These are phyloP conservation scores for Macrochelys suwanniensis DNA, from an alignment of 2,797 vertebrate genomes.

Conservation along the genomic window DNA sequence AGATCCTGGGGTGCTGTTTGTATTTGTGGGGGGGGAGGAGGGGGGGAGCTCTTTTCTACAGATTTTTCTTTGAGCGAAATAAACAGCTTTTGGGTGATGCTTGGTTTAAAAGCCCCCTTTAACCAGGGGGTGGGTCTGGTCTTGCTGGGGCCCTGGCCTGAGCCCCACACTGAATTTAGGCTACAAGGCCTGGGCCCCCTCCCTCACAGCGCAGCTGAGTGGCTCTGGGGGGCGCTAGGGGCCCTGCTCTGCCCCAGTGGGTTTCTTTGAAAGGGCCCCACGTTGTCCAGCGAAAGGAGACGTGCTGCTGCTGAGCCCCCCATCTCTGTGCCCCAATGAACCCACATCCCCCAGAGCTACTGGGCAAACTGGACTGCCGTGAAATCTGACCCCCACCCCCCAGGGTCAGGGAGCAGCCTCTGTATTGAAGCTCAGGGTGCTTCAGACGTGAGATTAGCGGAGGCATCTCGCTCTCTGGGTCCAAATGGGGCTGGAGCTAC, in stretches of 20 bases:
- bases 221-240: not conserved
- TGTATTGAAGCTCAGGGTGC: no score
- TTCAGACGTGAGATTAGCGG: no score
- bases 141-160: rapidly evolving
- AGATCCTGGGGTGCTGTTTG: not conserved
- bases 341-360: not conserved
- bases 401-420: no score
- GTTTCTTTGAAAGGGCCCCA: not conserved
- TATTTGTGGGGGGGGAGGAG: not conserved
- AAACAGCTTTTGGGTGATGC: not conserved
- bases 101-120: not conserved
- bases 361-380: no score
- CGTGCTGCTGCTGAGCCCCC: not conserved
- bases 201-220: not conserved
- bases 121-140: not conserved
- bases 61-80: not conserved
- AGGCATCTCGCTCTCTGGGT: no score
- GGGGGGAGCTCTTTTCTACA: not conserved
- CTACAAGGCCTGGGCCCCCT: not conserved
- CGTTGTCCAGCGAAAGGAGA: not conserved
- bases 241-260: no score
- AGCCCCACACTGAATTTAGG: no score
- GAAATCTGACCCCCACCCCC: no score
- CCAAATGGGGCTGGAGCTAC: no score
- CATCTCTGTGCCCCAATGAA: not conserved